Evolutionary conservation across 2,113 vertebrate genomes (phyloP).

Genomic region (Oryzias curvinotus): DNA sequence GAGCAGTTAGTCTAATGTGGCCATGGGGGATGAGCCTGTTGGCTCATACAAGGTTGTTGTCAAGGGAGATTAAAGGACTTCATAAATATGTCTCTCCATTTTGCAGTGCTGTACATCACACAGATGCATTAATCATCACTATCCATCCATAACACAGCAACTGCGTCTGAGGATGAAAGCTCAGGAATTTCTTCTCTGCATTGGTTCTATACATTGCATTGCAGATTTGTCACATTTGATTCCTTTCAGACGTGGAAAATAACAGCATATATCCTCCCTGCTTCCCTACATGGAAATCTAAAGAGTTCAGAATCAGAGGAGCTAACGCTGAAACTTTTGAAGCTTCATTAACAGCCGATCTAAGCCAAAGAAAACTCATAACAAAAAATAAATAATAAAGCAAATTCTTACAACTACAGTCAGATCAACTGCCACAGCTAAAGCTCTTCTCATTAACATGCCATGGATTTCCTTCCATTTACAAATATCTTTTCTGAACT

Average conservation of each 20-base stretch:
- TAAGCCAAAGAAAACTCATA: neutral
- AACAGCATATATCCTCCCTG: neutral
- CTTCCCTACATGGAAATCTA: neutral
- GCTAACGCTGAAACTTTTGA: neutral
- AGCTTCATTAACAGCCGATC: neutral
- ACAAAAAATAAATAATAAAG: constrained; percentile 14
- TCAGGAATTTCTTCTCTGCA: constrained; percentile 48
- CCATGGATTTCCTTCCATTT: constrained; percentile 45
- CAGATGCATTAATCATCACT: constrained; percentile 58
- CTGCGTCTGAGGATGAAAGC: constrained; percentile 63
- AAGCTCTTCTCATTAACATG: constrained; percentile 51
- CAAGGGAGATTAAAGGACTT: constrained; percentile 69
- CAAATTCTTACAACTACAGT: constrained; percentile 4
- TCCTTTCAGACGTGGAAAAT: constrained; percentile 43
- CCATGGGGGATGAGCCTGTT: constrained; percentile 54
- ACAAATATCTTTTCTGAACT: constrained; percentile 22
- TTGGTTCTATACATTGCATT: constrained; percentile 43
- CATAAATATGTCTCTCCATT: constrained; percentile 63
- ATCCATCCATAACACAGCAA: constrained; percentile 48
- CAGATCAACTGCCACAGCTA: constrained; percentile 27
- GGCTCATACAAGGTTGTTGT: constrained; percentile 55
- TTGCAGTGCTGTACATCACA: constrained; percentile 50
- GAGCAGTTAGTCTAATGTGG: constrained; percentile 55
- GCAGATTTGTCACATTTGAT: constrained; percentile 46
- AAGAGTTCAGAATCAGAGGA: neutral